Percentiles rank a stretch among this genome's conserved stretches.
phyloP scores from a whole-genome alignment of 2,113 vertebrate genomes.

The Tangachromis dhanisi region DNA sequence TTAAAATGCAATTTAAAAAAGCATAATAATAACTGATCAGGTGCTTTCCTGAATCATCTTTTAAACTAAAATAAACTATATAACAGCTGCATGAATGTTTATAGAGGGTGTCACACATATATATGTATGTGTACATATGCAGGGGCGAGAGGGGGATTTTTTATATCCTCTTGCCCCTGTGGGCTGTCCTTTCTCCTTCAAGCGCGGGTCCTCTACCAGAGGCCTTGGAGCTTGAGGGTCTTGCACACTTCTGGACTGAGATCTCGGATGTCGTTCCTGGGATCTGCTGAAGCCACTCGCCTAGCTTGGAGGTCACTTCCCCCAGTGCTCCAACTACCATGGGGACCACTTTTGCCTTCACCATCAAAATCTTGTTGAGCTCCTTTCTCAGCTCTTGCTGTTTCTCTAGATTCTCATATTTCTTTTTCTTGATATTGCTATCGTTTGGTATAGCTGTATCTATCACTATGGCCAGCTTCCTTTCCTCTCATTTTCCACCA shows the following conservation, averaged over 20 bases:
- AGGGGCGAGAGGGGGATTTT: neutral
- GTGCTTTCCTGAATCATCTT: neutral
- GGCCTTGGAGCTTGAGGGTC: neutral
- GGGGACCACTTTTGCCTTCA: neutral
- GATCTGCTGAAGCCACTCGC: neutral
- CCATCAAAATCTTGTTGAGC: neutral
- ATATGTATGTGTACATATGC: neutral
- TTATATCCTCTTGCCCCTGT: neutral
- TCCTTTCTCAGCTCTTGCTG: neutral
- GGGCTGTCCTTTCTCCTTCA: neutral
- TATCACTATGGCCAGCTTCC: neutral
- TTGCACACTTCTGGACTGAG: neutral
- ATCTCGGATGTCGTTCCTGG: accelerated
- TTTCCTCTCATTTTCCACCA: neutral
- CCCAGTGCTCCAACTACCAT: neutral
- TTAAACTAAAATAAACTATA: neutral
- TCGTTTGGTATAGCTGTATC: neutral
- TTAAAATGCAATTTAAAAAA: neutral
- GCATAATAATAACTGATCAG: neutral
- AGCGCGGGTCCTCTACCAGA: accelerated
- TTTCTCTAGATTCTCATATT: neutral
- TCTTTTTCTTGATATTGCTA: neutral
- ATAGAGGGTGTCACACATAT: neutral
- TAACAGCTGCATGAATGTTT: neutral
- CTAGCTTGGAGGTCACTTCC: neutral